Evolutionary conservation across 2,797 vertebrate species (phyloP), one percentile per base, ranked within the genome.

Genomic region (Halcyon badia): DNA sequence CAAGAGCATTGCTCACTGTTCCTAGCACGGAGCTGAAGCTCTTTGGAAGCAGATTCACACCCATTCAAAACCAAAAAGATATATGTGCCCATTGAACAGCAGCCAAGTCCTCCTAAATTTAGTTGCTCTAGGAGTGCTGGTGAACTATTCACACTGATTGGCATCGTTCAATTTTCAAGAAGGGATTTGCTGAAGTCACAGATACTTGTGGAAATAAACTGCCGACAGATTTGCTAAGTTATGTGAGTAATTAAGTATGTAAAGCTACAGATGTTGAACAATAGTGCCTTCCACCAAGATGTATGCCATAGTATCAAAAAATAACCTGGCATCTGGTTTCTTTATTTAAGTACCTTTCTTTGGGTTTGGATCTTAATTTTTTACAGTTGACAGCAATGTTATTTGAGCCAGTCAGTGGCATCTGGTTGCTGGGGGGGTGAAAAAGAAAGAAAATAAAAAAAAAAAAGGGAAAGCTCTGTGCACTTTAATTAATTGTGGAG

Each of bases 401-500:
- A 99, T 99, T 99, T 98, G 98, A 99, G 98, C 98, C 98, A 99
- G 99, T 99, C 98, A 97, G 98, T 98, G 98, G 99, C 99, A 99
- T 99, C 99, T 99, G 99, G 98, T 99, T 99, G 98, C 98, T 98
- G 98, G 97, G 33, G 31, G 25, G 2, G 9, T 10, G 87, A 90
- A 94, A 86, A 89, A 94, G 85, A 41, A 14, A 8, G 90, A 84
- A 51, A 58, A 86, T 61, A 93, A 95, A 90, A 85, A 51, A 60
- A 94, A 96, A 94, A 96, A 11, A 22, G 16, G 8, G 92, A 84
- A 84, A 87, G 97, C 98, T 98, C 98, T 97, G 98, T 98, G 98
- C 98, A 99, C 99, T 99, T 99, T 99, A 99, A 99, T 99, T 99
- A 99, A 99, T 99, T 99, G 99, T 99, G 98, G 98, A 98, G 99